Percentiles rank a stretch among this genome's conserved stretches.
Evolutionary conservation across 1,140 invertebrate species (phyloP).

Genomic region (Reticulitermes speratus): DNA sequence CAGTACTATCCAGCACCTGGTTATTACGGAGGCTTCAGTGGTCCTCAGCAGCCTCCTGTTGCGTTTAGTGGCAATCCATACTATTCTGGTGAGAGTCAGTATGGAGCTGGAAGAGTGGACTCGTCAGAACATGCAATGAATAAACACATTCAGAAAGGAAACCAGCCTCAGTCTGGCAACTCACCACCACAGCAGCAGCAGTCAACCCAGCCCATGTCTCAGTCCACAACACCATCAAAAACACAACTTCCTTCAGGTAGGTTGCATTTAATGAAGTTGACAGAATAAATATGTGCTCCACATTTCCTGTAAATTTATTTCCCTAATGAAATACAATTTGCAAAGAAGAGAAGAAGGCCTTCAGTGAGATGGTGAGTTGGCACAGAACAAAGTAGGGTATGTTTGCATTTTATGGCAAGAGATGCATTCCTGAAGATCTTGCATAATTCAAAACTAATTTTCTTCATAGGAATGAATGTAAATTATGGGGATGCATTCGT

Average conservation of each 20-base stretch:
- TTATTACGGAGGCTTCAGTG: slow-evolving; percentile 25
- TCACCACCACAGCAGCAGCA: slow-evolving; percentile 41
- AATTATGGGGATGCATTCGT: too few species aligned
- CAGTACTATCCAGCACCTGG: not conserved
- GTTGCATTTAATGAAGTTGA: not conserved
- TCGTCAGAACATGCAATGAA: slow-evolving; percentile 35
- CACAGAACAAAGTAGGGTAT: too few species aligned
- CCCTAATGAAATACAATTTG: too few species aligned
- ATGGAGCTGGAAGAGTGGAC: not conserved
- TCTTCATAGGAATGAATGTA: too few species aligned
- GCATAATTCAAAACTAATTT: too few species aligned
- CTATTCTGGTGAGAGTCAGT: slow-evolving; percentile 12
- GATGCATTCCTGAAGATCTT: too few species aligned
- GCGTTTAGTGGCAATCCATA: not conserved
- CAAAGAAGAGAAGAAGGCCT: too few species aligned
- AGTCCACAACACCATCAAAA: slow-evolving; percentile 41
- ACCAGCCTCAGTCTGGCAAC: slow-evolving; percentile 39
- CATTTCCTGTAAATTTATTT: too few species aligned
- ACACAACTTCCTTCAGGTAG: slow-evolving; percentile 32
- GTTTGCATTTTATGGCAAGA: too few species aligned
- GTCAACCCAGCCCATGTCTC: slow-evolving; percentile 36
- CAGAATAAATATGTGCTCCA: too few species aligned
- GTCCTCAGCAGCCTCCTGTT: slow-evolving; percentile 1
- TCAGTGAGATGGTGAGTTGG: too few species aligned
- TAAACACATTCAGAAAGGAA: slow-evolving; percentile 43